These are phyloP conservation scores for Psilopsiagon aymara DNA, from an alignment of 2,113 vertebrate genomes.

Conservation along the genomic window DNA sequence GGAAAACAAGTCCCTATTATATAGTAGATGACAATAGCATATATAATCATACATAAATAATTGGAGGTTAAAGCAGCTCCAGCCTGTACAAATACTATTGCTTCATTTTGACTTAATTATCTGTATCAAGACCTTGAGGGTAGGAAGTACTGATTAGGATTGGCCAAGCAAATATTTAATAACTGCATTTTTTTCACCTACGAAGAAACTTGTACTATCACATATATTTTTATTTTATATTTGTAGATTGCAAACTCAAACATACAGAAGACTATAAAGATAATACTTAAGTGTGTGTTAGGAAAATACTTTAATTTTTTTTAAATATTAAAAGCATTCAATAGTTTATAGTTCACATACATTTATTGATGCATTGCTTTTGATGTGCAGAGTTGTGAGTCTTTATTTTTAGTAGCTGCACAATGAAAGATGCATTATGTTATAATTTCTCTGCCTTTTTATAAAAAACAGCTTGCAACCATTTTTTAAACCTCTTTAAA, in stretches of 20 bases:
- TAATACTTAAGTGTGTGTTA: not conserved
- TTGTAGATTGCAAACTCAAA: not conserved
- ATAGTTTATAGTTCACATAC: not conserved
- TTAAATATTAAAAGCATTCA: not conserved
- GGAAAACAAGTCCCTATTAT: not conserved
- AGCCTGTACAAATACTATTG: not conserved
- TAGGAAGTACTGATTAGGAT: not conserved
- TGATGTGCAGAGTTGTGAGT: not conserved
- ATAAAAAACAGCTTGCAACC: not conserved
- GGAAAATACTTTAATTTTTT: not conserved
- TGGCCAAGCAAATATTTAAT: not conserved
- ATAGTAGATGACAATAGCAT: not conserved
- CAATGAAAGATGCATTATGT: not conserved
- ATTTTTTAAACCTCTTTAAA: not conserved
- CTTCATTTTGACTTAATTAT: not conserved
- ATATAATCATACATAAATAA: not conserved
- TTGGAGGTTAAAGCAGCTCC: not conserved
- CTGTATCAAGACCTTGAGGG: not conserved
- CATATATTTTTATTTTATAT: not conserved
- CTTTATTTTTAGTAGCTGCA: conserved; percentile 7
- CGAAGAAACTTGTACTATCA: not conserved
- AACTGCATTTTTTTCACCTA: not conserved
- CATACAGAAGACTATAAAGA: not conserved
- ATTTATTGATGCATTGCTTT: not conserved
- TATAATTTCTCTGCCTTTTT: not conserved